These are phyloP conservation scores for Torymus auratus DNA, from an alignment of 2,888 invertebrate species.

Conservation along the genomic window DNA sequence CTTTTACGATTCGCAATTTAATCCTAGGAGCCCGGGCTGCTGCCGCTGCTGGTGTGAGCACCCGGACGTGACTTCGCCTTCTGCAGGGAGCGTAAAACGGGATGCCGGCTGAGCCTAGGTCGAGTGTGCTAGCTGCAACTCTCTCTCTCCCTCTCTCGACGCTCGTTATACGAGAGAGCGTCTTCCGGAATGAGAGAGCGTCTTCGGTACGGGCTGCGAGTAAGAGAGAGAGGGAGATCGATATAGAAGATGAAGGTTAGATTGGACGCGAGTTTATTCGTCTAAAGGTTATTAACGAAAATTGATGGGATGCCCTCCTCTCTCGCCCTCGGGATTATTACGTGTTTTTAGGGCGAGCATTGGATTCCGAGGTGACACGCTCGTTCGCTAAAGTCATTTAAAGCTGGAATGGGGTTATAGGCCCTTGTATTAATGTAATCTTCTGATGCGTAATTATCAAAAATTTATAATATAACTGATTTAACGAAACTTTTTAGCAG, in stretches of 20 bases:
- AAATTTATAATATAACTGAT: neutral
- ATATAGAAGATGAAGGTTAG: conserved; percentile 9
- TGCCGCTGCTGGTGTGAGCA: conserved; percentile 22
- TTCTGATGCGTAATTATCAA: neutral
- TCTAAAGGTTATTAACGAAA: conserved; percentile 7
- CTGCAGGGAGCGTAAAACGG: conserved; percentile 41
- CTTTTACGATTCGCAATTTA: conserved; percentile 66
- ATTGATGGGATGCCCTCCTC: conserved; percentile 3
- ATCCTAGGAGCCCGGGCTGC: conserved; percentile 58
- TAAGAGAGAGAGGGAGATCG: neutral
- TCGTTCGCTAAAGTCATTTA: no score
- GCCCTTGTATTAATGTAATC: no score
- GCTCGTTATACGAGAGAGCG: conserved; percentile 40
- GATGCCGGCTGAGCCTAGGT: neutral
- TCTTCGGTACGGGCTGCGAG: neutral
- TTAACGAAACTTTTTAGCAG: neutral
- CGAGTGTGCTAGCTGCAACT: neutral
- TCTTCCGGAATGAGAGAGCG: neutral
- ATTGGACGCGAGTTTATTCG: conserved; percentile 13
- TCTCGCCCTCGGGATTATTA: neutral
- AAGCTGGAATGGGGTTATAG: no score
- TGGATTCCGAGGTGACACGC: no score
- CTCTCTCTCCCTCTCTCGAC: neutral
- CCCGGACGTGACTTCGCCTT: conserved; percentile 54
- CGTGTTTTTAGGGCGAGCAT: no score